A percentile compares a stretch with the other conserved stretches of the same genome.
Evolutionary conservation across 2,888 invertebrate genomes (phyloP).

Genomic region (Mayetiola destructor): DNA sequence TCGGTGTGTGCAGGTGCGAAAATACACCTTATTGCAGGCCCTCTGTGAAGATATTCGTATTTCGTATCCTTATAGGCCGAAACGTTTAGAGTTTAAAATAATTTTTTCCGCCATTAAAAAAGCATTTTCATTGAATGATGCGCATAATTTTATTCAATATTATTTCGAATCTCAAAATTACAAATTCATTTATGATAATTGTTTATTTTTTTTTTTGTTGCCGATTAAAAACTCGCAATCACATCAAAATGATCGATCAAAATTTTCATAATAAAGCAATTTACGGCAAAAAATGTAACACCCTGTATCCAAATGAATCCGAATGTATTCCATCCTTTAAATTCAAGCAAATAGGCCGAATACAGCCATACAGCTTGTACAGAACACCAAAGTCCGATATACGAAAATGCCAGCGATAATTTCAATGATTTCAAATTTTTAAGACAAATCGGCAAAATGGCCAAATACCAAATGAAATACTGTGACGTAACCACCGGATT

Average conservation of each 20-base stretch:
- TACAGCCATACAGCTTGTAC: constrained; percentile 78
- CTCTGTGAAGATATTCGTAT: no score
- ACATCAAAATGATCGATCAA: constrained; percentile 23
- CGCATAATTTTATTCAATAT: no score
- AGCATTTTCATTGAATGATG: no score
- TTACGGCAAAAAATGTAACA: constrained; percentile 67
- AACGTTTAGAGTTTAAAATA: no score
- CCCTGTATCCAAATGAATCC: constrained; percentile 72
- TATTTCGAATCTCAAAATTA: no score
- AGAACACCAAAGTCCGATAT: constrained; percentile 44
- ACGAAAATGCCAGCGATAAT: constrained; percentile 38
- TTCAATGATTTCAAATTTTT: constrained; percentile 49
- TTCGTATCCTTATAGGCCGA: no score
- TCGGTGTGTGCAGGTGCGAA: no score
- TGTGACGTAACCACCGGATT: constrained; percentile 96
- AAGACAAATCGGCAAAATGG: constrained; percentile 67
- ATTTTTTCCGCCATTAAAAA: no score
- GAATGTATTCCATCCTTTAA: constrained; percentile 69
- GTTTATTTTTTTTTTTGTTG: no score
- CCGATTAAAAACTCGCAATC: constrained; percentile 11
- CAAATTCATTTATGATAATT: no score
- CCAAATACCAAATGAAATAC: constrained; percentile 92
- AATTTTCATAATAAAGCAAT: constrained; percentile 52
- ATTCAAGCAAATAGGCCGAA: constrained; percentile 85
- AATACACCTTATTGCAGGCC: no score